These are phyloP conservation scores for Hypanus sabinus DNA, from an alignment of 2,113 vertebrate genomes.

Conservation along the genomic window DNA sequence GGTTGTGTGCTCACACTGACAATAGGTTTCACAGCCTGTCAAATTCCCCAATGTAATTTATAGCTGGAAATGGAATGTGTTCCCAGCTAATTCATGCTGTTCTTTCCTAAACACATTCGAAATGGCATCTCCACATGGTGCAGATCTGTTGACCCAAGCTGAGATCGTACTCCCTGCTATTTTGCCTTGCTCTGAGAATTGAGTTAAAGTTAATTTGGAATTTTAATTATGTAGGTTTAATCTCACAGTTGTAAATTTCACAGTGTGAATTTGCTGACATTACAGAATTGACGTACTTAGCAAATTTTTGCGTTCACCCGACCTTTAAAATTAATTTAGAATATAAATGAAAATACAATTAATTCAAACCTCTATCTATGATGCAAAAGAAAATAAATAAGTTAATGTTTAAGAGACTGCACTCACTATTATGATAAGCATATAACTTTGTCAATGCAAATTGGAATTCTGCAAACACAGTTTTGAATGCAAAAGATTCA, in stretches of 20 bases:
- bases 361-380: neutral
- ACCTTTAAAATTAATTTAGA: neutral
- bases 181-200: neutral
- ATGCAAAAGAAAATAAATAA: neutral
- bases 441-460: neutral
- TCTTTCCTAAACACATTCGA: neutral
- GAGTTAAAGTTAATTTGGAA: neutral
- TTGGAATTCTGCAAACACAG: neutral
- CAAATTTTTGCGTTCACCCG: neutral
- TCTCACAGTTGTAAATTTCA: neutral
- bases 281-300: neutral
- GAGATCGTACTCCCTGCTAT: neutral
- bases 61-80: neutral
- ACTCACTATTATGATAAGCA: neutral
- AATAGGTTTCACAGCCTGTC: neutral
- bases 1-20: neutral
- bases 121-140: neutral
- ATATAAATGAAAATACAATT: neutral
- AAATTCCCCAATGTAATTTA: neutral
- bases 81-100: neutral
- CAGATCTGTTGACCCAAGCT: neutral
- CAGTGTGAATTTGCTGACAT: neutral
- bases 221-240: neutral
- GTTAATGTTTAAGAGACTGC: neutral
- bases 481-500: neutral